Conservation (phyloP, 2,888 invertebrate species). For the Lithophane semibrunnea region DNA sequence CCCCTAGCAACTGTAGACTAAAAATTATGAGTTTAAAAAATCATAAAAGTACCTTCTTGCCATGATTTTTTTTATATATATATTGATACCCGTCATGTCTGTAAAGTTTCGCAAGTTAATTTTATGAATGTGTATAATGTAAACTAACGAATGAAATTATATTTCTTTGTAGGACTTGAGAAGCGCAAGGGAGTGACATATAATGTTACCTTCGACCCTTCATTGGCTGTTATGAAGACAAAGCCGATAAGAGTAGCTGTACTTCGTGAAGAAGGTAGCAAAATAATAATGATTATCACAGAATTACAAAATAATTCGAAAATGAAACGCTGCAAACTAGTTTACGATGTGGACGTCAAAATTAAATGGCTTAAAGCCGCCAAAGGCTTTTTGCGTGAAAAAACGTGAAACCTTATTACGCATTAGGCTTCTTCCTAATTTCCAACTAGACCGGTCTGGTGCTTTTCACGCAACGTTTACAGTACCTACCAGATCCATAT, state of each 20-base stretch:
- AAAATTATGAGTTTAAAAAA: background rate
- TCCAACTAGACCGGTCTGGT: background rate
- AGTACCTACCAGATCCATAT: background rate
- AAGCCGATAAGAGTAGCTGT: constrained; percentile 95
- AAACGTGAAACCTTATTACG: background rate
- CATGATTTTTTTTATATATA: background rate
- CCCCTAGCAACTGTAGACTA: background rate
- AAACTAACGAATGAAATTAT: background rate
- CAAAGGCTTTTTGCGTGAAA: background rate
- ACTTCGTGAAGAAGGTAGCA: constrained; percentile 96
- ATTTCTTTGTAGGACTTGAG: constrained; percentile 87
- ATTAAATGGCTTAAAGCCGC: background rate
- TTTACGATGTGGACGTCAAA: background rate
- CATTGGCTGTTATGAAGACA: constrained; percentile 86
- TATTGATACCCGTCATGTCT: background rate
- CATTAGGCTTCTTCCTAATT: background rate
- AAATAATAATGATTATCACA: background rate
- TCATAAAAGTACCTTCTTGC: background rate
- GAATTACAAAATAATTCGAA: background rate
- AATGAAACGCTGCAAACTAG: background rate
- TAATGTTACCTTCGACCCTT: constrained; percentile 93
- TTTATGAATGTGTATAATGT: background rate
- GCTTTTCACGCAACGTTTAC: background rate
- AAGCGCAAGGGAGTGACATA: constrained; percentile 93
- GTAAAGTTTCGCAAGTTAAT: background rate